These are phyloP conservation scores for Malacoraja senta DNA, from an alignment of 2,797 vertebrate species.

Conservation along the genomic window DNA sequence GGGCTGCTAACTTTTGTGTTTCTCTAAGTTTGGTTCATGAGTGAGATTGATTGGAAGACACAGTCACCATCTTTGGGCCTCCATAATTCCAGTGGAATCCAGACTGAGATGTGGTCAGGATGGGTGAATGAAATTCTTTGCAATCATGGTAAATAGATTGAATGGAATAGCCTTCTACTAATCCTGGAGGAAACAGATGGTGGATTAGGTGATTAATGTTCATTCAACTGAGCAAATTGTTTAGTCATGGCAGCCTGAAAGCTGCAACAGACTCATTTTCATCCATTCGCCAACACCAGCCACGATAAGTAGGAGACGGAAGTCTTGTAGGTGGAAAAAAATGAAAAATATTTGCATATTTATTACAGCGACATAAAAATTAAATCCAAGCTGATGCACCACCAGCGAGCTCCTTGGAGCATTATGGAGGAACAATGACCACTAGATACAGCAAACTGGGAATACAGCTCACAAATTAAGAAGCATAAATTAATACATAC, in stretches of 20 bases:
- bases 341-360: conserved; percentile 39
- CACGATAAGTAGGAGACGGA: not conserved
- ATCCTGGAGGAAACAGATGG: not conserved
- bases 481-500: conserved; percentile 37
- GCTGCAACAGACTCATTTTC: not conserved
- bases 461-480: conserved; percentile 25
- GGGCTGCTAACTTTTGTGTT: too few species aligned
- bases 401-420: conserved; percentile 27
- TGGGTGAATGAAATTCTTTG: not conserved
- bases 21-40: too few species aligned
- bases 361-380: conserved; percentile 36
- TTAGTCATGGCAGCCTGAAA: not conserved
- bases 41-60: not conserved
- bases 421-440: conserved; percentile 28
- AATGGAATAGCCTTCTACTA: not conserved
- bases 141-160: not conserved
- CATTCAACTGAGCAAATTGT: not conserved
- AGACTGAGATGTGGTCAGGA: not conserved
- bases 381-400: conserved; percentile 23
- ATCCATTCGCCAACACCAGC: not conserved
- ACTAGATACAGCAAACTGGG: conserved; percentile 31
- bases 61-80: not conserved
- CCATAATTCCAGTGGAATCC: too few species aligned
- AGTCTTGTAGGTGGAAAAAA: conserved; percentile 36
- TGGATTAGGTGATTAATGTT: not conserved